Evolutionary conservation across 2,113 vertebrate genomes (phyloP), one percentile per base, ranked within the genome.

Genomic region (Brachyistius frenatus): DNA sequence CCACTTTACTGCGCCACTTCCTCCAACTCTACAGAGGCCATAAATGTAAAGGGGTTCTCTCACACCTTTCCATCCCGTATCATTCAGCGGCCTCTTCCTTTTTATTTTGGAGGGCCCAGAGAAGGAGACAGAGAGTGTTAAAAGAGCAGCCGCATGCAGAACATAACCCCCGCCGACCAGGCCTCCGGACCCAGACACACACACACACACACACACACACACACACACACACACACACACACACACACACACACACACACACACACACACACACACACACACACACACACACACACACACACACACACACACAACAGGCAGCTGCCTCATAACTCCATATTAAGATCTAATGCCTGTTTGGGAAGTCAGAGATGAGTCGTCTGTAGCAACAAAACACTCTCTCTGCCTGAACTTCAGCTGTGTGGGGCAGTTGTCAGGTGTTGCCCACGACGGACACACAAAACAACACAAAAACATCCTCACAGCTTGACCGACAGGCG

Each of bases 11-110:
- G 68, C 90, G 6, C 83, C 81, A 93, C 90, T 93, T 95, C 94
- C 94, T 94, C 86, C 88, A 72, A 36, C 68, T 89, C 92, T 78
- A 87, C 88, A 84, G 82, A 92, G 91, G 90, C 87, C 88, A 30
- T 94, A 95, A 95, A 94, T 89, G 85, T 93, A 83, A 93, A 94
- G 91, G 83, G 83, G 85, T 54, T 85, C 87, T 90, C 90, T 94
- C 90, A 88, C 93, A 95, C 92, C 92, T 93, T 89, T 89, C 79
- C 88, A 93, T 87, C 78, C 85, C 84, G 33, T 76, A 89, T 87
- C 90, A 92, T 88, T 91, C 88, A 87, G 81, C 66, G 0, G 69
- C 79, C 76, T 56, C 88, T 91, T 89, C 86, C 87, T 89, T 85
- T 81, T 81, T 66, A 85, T 89, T 86, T 88, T 76, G 73, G 62